These are phyloP conservation scores for Pomacea maculata DNA, from an alignment of 1,140 invertebrate genomes.

Conservation along the genomic window DNA sequence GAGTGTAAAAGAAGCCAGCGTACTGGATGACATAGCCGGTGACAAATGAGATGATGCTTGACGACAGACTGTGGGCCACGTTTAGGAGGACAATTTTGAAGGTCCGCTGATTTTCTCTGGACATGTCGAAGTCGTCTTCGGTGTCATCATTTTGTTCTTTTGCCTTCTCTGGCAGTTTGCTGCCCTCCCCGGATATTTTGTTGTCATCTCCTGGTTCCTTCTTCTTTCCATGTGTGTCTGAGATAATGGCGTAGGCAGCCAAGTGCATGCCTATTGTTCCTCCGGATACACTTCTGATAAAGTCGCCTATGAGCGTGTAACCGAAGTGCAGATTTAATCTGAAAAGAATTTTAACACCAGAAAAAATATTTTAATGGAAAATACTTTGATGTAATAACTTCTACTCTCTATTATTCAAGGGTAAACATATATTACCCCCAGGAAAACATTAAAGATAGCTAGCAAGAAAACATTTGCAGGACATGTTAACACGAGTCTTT, in stretches of 20 bases:
- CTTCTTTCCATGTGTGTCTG: conserved; percentile 2
- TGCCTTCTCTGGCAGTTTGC: background rate
- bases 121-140: background rate
- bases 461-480: too few species aligned
- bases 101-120: background rate
- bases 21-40: conserved; percentile 1
- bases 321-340: too few species aligned
- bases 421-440: too few species aligned
- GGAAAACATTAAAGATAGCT: too few species aligned
- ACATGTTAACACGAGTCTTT: too few species aligned
- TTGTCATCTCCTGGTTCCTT: background rate
- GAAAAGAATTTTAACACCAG: too few species aligned
- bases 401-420: too few species aligned
- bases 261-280: background rate
- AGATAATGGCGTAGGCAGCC: background rate
- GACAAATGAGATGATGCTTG: background rate
- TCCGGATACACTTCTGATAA: too few species aligned
- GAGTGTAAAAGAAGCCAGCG: conserved; percentile 2
- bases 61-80: background rate
- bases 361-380: too few species aligned
- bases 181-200: background rate
- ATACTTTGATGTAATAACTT: too few species aligned
- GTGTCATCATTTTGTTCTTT: background rate
- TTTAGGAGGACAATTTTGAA: background rate
- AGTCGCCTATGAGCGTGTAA: too few species aligned